phyloP scores from a whole-genome alignment of 2,888 invertebrate species.

The Drosophila subquinaria region DNA sequence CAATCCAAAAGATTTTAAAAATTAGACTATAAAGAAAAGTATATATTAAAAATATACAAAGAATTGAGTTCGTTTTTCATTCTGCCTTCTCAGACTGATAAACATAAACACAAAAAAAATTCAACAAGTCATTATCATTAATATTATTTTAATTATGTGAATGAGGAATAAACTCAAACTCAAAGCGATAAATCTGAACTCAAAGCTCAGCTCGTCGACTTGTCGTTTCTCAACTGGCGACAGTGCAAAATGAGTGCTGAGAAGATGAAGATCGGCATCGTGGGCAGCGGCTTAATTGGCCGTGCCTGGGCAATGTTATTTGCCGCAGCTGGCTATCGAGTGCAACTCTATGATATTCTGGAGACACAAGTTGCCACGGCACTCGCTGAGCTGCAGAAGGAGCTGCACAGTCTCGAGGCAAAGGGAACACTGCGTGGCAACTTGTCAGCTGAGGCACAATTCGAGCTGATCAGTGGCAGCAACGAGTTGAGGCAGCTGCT shows the following conservation, averaged over 20 bases:
- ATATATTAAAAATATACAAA: background rate
- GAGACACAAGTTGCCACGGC: slow-evolving; percentile 91
- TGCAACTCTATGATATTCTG: slow-evolving; percentile 94
- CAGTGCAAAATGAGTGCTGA: slow-evolving; percentile 86
- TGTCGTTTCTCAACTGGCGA: background rate
- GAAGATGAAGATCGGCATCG: slow-evolving; percentile 92
- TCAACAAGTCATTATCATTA: slow-evolving; percentile 68
- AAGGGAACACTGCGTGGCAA: slow-evolving; percentile 91
- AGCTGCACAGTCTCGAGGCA: slow-evolving; percentile 90
- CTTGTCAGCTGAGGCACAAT: slow-evolving; percentile 91
- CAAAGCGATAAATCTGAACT: slow-evolving; percentile 65
- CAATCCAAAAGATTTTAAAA: too few species aligned
- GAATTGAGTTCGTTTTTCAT: background rate
- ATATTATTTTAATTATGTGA: slow-evolving; percentile 59
- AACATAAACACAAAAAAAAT: slow-evolving; percentile 17
- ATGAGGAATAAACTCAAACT: slow-evolving; percentile 58
- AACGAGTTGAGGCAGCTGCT: slow-evolving; percentile 90
- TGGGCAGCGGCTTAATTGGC: slow-evolving; percentile 97
- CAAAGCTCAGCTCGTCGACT: slow-evolving; percentile 7
- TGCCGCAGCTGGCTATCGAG: slow-evolving; percentile 95
- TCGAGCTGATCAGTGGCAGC: slow-evolving; percentile 90
- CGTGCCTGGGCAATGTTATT: slow-evolving; percentile 99
- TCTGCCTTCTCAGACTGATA: slow-evolving; percentile 5
- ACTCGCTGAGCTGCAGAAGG: slow-evolving; percentile 90
- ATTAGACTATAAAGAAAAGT: too few species aligned